Evolutionary conservation across 2,797 vertebrate genomes (phyloP).

Genomic region (Phrynocephalus guinanensis): DNA sequence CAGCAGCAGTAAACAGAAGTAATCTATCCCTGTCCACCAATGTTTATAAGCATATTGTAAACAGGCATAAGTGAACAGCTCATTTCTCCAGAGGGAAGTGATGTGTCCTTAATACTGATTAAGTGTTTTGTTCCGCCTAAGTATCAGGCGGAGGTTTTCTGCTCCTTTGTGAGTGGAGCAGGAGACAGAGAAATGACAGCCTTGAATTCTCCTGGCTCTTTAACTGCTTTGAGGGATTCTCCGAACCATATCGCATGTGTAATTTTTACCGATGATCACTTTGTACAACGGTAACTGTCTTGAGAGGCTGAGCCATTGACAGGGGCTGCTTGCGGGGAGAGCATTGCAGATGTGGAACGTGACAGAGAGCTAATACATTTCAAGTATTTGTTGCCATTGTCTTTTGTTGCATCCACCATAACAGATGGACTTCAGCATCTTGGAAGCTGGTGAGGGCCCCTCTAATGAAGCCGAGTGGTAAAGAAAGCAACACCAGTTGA

Average conservation of each 20-base stretch:
- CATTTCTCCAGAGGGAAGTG: conserved; percentile 75
- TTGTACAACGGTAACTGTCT: conserved; percentile 29
- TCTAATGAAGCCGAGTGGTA: not conserved
- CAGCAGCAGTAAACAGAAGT: conserved; percentile 67
- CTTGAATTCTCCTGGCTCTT: conserved; percentile 68
- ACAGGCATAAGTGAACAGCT: conserved; percentile 74
- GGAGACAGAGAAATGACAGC: conserved; percentile 67
- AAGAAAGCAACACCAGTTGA: not conserved
- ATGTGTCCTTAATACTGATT: conserved; percentile 77
- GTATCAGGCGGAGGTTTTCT: conserved; percentile 75
- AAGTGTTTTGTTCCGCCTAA: conserved; percentile 78
- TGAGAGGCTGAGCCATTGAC: not conserved
- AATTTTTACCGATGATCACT: conserved; percentile 54
- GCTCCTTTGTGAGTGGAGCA: conserved; percentile 63
- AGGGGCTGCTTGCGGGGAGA: not conserved
- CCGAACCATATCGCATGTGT: conserved; percentile 46
- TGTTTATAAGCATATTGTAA: conserved; percentile 78
- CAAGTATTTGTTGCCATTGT: not conserved
- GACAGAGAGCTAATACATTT: not conserved
- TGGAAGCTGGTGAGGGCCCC: not conserved
- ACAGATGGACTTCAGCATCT: not conserved
- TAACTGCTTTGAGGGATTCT: conserved; percentile 64
- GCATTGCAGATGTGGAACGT: not conserved
- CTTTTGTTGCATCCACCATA: not conserved
- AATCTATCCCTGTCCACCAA: conserved; percentile 77